These are phyloP conservation scores for Cryptus viduatorius DNA, from an alignment of 2,888 invertebrate genomes.

Conservation along the genomic window DNA sequence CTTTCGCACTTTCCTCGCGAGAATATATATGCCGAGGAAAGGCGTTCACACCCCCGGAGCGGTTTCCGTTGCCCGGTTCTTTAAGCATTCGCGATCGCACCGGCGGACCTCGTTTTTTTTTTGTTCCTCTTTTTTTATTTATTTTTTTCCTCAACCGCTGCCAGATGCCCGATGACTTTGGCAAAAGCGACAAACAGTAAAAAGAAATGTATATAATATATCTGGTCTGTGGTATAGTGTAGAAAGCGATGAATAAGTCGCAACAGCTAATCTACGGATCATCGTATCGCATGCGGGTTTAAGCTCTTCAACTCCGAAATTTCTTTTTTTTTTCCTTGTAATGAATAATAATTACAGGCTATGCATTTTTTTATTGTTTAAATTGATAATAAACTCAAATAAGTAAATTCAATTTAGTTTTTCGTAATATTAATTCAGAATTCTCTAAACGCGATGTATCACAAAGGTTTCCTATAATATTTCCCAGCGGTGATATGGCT, in stretches of 20 bases:
- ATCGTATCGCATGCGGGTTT: slow-evolving; percentile 43
- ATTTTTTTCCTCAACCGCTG: slow-evolving; percentile 28
- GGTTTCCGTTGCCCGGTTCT: slow-evolving; percentile 59
- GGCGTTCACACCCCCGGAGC: slow-evolving; percentile 47
- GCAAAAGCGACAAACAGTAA: slow-evolving; percentile 58
- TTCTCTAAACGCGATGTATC: slow-evolving; percentile 3
- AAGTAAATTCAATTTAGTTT: neutral
- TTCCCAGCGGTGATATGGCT: slow-evolving; percentile 36
- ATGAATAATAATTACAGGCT: slow-evolving; percentile 9
- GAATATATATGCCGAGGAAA: slow-evolving; percentile 26
- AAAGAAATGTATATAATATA: slow-evolving; percentile 30
- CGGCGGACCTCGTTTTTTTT: slow-evolving; percentile 25
- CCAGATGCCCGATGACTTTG: slow-evolving; percentile 70
- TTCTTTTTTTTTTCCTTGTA: neutral
- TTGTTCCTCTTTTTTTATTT: slow-evolving; percentile 12
- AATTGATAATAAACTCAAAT: neutral
- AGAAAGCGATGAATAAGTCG: slow-evolving; percentile 8
- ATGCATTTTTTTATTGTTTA: neutral
- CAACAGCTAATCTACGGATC: slow-evolving; percentile 31
- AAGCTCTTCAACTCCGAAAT: slow-evolving; percentile 6
- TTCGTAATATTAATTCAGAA: neutral
- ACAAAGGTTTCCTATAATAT: slow-evolving; percentile 54
- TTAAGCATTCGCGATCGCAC: slow-evolving; percentile 60
- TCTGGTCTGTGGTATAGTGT: neutral
- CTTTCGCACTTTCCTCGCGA: slow-evolving; percentile 35